Conservation (phyloP, 2,888 invertebrate genomes). For the Temnothorax ravouxi region DNA sequence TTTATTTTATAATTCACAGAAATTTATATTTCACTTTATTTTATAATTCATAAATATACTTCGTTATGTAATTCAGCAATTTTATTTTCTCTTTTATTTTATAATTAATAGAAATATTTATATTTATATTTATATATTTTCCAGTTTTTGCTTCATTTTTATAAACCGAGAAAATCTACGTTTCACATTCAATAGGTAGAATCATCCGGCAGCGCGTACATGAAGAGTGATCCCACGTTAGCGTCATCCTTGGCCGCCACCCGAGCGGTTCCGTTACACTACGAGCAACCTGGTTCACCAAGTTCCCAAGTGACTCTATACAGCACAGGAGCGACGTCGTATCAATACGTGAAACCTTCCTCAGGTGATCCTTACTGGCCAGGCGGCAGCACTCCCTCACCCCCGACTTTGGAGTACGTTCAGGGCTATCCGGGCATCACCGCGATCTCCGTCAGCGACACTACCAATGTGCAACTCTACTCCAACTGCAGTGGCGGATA, state of each 20-base stretch:
- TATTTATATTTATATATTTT: background rate
- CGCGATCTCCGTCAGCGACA: constrained; percentile 80
- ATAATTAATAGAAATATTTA: no score
- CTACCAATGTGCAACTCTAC: constrained; percentile 80
- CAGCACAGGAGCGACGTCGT: constrained; percentile 84
- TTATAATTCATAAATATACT: no score
- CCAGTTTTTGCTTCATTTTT: background rate
- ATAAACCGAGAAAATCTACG: background rate
- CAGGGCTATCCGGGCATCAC: constrained; percentile 81
- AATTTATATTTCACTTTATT: no score
- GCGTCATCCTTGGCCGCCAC: constrained; percentile 88
- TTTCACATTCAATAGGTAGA: constrained; percentile 76
- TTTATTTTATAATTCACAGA: background rate
- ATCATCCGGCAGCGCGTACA: constrained; percentile 88
- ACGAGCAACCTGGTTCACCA: constrained; percentile 88
- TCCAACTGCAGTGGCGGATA: constrained; percentile 78
- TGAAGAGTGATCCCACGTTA: constrained; percentile 90
- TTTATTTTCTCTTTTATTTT: background rate
- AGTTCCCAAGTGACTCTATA: constrained; percentile 89
- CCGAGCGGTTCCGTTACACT: constrained; percentile 87
- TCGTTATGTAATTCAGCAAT: no score
- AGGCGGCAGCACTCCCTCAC: constrained; percentile 71
- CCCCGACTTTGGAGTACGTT: constrained; percentile 81
- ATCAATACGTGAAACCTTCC: constrained; percentile 88
- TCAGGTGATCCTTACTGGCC: constrained; percentile 83